Evolutionary conservation across 2,888 invertebrate genomes (phyloP), one percentile per base, ranked within the genome.

Genomic region (Allygus modestus): DNA sequence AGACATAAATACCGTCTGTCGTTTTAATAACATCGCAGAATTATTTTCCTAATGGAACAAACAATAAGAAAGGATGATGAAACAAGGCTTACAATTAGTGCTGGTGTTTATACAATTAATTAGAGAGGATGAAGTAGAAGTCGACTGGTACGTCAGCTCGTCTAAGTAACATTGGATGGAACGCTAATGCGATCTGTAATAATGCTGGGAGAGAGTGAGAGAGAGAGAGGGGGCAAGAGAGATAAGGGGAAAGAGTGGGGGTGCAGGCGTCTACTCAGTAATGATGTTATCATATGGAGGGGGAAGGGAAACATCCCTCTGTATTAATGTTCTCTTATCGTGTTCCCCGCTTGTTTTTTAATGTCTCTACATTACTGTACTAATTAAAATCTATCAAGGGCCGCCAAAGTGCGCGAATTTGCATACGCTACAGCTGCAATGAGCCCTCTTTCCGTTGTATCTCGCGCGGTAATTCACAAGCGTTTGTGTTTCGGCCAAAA

Each of bases 291-390:
- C 82, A 82, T 82, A 82, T 69, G 69, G 69, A 69, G 82, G 69
- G 82, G 82, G 33, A 2, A 33, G 26, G 82, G 37, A 82, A 73
- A 65, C 85, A 61, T 84, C 84, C 86, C 86, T 85, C 86, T 85
- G 86, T 87, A 87, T 87, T 87, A 87, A 87, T 88, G 87, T 86
- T 85, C 82, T 86, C 71, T 85, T 84, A 84, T 84, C 84, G 51
- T 84, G 84, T 84, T 82, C 75, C 71, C 84, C 82, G 85, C 85
- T 84, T 83, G 85, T 85, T 84, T 86, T 85, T 87, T 86, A 86
- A 85, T 86, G 86, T 85, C 86, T 83, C 85, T 85, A 82, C 85
- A 83, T 83, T 69, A 81, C 79, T 81, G 75, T 71, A 43, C 85
- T 84, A 84, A 84, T 85, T 85, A 85, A 85, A 85, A 85, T 85